Conservation (phyloP, 2,113 vertebrate genomes). For the Harpagus bidentatus region DNA sequence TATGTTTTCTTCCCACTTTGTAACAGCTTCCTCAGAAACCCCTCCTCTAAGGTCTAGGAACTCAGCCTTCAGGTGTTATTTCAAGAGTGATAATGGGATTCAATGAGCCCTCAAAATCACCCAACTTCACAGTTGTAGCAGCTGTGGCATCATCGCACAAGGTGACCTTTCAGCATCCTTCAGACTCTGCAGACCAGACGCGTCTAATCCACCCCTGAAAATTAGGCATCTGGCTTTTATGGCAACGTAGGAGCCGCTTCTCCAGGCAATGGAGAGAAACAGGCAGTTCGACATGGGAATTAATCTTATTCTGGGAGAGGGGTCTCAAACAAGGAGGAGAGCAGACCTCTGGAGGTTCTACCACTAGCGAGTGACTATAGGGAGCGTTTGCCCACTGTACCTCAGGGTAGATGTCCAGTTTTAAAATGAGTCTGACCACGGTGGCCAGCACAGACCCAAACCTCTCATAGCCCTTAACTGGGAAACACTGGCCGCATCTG, state of each 20-base stretch:
- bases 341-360: not conserved
- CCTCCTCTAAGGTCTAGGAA: not conserved
- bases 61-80: not conserved
- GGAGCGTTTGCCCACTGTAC: not conserved
- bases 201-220: not conserved
- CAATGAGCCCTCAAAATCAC: not conserved
- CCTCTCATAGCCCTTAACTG: not conserved
- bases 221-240: not conserved
- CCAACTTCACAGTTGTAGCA: not conserved
- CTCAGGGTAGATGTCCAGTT: not conserved
- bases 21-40: not conserved
- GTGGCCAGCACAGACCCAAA: not conserved
- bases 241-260: not conserved
- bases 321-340: not conserved
- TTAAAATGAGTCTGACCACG: not conserved
- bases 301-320: not conserved
- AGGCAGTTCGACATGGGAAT: not conserved
- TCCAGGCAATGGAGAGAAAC: not conserved
- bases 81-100: not conserved
- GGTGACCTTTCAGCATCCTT: not conserved
- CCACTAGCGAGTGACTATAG: not conserved
- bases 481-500: not conserved
- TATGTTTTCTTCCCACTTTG: not conserved
- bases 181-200: not conserved
- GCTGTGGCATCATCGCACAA: not conserved